Base-by-base conservation (phyloP, 2,888 invertebrate genomes). In the Strigamia crassipes region DNA sequence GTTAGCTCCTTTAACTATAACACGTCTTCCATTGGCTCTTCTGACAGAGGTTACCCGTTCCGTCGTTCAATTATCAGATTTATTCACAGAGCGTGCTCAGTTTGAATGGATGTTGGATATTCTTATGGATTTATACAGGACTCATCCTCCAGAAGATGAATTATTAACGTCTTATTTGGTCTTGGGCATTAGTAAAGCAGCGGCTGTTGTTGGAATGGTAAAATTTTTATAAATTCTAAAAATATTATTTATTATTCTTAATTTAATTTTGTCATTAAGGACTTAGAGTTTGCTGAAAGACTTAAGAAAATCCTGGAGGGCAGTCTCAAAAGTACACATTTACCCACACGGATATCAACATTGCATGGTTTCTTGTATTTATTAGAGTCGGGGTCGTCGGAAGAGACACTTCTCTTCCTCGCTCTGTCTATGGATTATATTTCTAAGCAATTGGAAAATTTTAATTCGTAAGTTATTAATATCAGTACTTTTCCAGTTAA, bases 81-180 rank as follows among this genome's bases (percentile, higher is more conserved):
- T 95, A 82, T 89, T 89, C 84, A 87, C 87, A 82, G 94, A 94
- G 86, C 90, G 91, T 85, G 90, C 91, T 61, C 95, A 95, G 87
- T 94, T 92, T 88, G 91, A 91, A 85, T 94, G 94, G 93, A 93
- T 95, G 91, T 89, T 94, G 85, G 92, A 93, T 84, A 91, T 91
- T 12, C 91, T 92, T 85, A 87, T 93, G 84, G 92, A 92, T 84
- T 90, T 92, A 34, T 86, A 88, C 83, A 92, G 91, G 85, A 88
- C 89, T 82, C 93, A 94, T 86, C 91, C 92, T 18, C 88, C 90
- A 82, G 94, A 95, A 87, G 94, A 95, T 88, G 94, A 94, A 86
- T 90, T 94, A 82, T 88, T 94, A 34, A 91, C 92, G 88, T 93
- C 93, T 84, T 92, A 93, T 86, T 87, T 93, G 23, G 90, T 92